Conservation (phyloP, 2,113 vertebrate species). For the Dinomys branickii region DNA sequence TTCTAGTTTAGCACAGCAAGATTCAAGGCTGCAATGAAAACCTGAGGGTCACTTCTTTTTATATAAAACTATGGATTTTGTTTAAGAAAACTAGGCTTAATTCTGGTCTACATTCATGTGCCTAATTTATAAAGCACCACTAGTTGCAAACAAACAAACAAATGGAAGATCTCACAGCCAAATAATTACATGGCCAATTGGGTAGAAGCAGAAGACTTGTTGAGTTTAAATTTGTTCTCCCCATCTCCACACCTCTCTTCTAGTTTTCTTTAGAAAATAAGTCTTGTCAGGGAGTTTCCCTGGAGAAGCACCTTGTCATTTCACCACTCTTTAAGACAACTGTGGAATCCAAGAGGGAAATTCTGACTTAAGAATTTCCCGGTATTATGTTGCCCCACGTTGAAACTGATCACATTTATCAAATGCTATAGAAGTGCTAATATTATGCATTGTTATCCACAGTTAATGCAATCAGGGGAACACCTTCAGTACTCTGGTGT, state of each 20-base stretch:
- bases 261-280: constrained; percentile 28
- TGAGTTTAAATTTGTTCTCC: constrained; percentile 4
- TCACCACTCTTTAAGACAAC: constrained; percentile 69
- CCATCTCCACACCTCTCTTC: neutral
- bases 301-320: constrained; percentile 79
- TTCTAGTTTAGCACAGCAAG: neutral
- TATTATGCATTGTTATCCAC: constrained; percentile 78
- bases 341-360: constrained; percentile 77
- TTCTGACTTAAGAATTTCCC: constrained; percentile 79
- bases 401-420: constrained; percentile 81
- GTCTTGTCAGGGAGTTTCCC: constrained; percentile 73
- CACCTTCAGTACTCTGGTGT: constrained; percentile 53
- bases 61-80: neutral
- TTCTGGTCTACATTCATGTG: neutral
- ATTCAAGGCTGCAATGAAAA: neutral
- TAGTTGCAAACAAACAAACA: neutral
- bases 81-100: neutral
- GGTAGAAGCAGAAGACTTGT: neutral
- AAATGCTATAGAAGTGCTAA: constrained; percentile 77
- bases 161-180: neutral
- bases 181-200: neutral
- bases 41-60: neutral
- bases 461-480: constrained; percentile 82
- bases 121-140: neutral
- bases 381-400: constrained; percentile 62